Percentiles rank a stretch among this genome's conserved stretches.
phyloP scores from a whole-genome alignment of 2,797 vertebrate species.

The Chloroceryle amazona region DNA sequence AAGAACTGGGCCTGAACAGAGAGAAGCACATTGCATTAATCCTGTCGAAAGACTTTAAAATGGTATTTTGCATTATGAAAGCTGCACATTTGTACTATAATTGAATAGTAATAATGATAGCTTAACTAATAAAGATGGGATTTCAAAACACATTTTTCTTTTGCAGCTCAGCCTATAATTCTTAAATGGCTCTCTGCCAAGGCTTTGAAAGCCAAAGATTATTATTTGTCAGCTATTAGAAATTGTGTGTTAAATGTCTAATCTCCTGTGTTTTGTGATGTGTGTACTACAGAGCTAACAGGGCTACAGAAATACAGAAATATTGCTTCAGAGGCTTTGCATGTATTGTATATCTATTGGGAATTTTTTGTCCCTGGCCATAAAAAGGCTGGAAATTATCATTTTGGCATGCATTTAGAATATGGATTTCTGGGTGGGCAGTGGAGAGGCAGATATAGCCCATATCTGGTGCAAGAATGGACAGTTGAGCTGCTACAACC shows the following conservation, averaged over 20 bases:
- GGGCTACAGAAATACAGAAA: background rate
- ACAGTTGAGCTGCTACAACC: background rate
- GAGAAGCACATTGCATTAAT: background rate
- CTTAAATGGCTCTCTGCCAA: constrained; percentile 38
- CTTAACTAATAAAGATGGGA: constrained; percentile 20
- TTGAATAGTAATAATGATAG: constrained; percentile 31
- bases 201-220: constrained; percentile 32
- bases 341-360: background rate
- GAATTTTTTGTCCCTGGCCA: background rate
- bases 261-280: constrained; percentile 14
- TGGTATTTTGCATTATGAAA: background rate
- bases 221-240: constrained; percentile 32
- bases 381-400: background rate
- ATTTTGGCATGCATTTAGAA: background rate
- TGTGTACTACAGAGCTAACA: background rate
- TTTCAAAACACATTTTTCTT: constrained; percentile 33
- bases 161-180: background rate
- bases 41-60: background rate
- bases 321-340: background rate
- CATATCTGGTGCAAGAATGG: background rate
- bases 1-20: background rate
- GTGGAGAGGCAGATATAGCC: background rate
- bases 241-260: constrained; percentile 26
- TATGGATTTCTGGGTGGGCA: background rate
- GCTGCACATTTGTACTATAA: background rate